phyloP scores from a whole-genome alignment of 2,797 vertebrate species.

The Chloroceryle inda region DNA sequence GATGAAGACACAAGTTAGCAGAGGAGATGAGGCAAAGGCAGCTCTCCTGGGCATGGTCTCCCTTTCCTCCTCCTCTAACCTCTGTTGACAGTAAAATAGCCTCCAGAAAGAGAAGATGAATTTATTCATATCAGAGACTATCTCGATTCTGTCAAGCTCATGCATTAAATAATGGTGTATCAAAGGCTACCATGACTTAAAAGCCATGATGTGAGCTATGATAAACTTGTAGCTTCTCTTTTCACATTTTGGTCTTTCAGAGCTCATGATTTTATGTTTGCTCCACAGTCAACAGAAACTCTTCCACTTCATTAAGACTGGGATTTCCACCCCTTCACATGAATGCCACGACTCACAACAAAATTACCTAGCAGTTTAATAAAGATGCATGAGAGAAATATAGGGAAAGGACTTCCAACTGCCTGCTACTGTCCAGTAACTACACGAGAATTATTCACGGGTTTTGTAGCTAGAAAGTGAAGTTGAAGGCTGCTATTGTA shows the following conservation, averaged over 20 bases:
- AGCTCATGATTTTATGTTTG: not conserved
- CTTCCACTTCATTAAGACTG: not conserved
- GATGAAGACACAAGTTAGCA: not conserved
- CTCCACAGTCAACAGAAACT: not conserved
- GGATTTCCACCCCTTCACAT: not conserved
- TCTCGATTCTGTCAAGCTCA: not conserved
- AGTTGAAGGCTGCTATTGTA: not conserved
- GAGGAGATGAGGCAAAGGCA: not conserved
- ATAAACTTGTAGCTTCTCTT: not conserved
- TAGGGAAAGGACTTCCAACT: not conserved
- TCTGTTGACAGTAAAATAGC: not conserved
- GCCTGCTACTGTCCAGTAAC: not conserved
- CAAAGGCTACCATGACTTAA: not conserved
- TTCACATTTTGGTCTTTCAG: not conserved
- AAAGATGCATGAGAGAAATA: not conserved
- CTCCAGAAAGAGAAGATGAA: not conserved
- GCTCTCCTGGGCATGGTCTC: not conserved
- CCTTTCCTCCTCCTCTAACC: not conserved
- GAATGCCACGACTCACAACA: not conserved
- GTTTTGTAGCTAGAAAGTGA: not conserved
- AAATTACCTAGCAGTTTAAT: not conserved
- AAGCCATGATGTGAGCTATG: not conserved
- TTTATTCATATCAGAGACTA: conserved; percentile 11
- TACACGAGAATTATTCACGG: not conserved
- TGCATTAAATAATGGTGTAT: not conserved